Evolutionary conservation across 2,797 vertebrate species (phyloP).

Genomic region (Rhynchotus rufescens): DNA sequence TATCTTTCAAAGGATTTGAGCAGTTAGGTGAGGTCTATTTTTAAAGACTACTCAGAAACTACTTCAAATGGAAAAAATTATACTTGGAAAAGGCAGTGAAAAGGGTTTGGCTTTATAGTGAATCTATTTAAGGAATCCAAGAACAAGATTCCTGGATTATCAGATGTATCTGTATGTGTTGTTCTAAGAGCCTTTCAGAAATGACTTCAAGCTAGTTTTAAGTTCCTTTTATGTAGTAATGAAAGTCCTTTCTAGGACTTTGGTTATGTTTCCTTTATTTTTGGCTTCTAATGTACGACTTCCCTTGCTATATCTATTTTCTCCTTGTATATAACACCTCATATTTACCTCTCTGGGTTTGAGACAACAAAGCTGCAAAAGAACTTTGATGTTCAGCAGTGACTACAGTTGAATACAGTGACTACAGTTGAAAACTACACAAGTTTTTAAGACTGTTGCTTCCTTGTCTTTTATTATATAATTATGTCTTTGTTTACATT

Average conservation of each 20-base stretch:
- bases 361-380: slow-evolving; percentile 11
- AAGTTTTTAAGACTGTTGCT: background rate
- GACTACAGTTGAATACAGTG: background rate
- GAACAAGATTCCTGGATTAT: background rate
- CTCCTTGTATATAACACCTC: background rate
- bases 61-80: background rate
- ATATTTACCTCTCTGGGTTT: background rate
- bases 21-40: background rate
- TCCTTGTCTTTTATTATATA: background rate
- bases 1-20: background rate
- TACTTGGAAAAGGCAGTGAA: background rate
- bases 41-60: background rate
- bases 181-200: background rate
- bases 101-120: background rate
- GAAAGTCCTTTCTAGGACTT: background rate
- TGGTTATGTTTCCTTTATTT: background rate
- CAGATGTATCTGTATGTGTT: background rate
- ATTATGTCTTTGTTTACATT: background rate
- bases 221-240: background rate
- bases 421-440: background rate
- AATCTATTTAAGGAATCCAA: background rate
- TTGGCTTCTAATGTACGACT: background rate
- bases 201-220: background rate
- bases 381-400: background rate
- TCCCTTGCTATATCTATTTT: background rate